These are phyloP conservation scores for Cerastoderma edule DNA, from an alignment of 2,888 invertebrate genomes.

Conservation along the genomic window DNA sequence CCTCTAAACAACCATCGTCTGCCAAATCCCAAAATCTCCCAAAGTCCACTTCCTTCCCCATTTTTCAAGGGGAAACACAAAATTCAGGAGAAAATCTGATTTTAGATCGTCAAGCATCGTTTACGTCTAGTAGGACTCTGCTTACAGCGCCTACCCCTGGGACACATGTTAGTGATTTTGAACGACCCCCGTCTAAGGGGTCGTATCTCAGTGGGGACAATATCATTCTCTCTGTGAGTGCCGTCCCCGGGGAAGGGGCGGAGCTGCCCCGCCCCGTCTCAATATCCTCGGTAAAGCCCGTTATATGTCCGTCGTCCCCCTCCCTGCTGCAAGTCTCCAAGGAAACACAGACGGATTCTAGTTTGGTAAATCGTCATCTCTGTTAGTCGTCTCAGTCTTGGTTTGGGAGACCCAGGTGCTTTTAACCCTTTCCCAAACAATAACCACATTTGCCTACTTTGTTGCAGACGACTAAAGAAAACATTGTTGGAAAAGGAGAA, in stretches of 20 bases:
- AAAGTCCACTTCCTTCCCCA: too few species aligned
- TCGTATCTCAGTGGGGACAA: constrained; percentile 11
- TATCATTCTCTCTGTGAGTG: neutral
- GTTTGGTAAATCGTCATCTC: constrained; percentile 42
- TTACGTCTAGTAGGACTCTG: neutral
- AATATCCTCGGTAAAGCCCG: constrained; percentile 43
- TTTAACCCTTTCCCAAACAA: too few species aligned
- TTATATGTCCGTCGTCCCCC: constrained; percentile 23
- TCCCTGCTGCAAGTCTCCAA: constrained; percentile 24
- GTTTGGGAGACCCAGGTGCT: too few species aligned
- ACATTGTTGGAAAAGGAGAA: too few species aligned
- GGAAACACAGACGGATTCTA: constrained; percentile 56
- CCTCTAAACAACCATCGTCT: constrained; percentile 1
- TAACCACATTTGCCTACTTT: too few species aligned
- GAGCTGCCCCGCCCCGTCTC: constrained; percentile 38
- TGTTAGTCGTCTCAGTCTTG: too few species aligned
- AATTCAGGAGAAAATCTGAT: too few species aligned
- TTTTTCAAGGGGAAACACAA: too few species aligned
- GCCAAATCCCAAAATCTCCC: constrained; percentile 8
- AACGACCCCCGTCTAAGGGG: constrained; percentile 21
- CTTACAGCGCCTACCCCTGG: constrained; percentile 28
- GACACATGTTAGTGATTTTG: constrained; percentile 28
- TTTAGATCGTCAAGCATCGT: neutral
- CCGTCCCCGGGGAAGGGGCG: neutral
- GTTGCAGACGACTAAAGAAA: too few species aligned